A percentile compares a stretch with the other conserved stretches of the same genome.
Evolutionary conservation across 1,140 invertebrate genomes (phyloP).

Genomic region (Pseudoatta argentina): DNA sequence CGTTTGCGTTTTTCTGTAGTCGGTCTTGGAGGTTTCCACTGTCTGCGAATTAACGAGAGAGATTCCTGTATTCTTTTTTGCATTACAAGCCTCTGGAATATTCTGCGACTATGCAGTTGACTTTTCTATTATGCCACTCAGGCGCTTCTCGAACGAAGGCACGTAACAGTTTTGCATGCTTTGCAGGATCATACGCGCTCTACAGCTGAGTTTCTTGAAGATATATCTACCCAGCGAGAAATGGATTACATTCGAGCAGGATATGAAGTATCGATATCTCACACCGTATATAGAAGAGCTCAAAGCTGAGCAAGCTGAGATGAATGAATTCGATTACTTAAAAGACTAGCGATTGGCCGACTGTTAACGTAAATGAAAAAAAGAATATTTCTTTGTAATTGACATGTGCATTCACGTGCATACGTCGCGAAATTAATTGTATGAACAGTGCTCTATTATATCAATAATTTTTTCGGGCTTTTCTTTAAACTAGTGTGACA

Average conservation of each 20-base stretch:
- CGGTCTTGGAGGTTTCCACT: background rate
- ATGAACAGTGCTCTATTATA: too few relatives aligned
- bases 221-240: constrained; percentile 65
- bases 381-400: background rate
- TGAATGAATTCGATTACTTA: constrained; percentile 69
- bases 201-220: constrained; percentile 62
- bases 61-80: background rate
- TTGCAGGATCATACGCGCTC: constrained; percentile 65
- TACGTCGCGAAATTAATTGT: too few relatives aligned
- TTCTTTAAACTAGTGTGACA: too few relatives aligned
- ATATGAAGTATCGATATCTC: constrained; percentile 68
- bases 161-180: constrained; percentile 12
- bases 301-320: constrained; percentile 58
- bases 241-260: constrained; percentile 73
- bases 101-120: background rate
- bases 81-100: background rate
- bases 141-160: constrained; percentile 13
- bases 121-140: constrained; percentile 31
- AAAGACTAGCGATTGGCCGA: constrained; percentile 28
- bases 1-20: background rate
- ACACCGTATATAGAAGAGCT: constrained; percentile 56
- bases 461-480: too few relatives aligned
- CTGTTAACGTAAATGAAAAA: constrained; percentile 2
- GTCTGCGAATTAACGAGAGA: background rate
- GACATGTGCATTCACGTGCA: too few relatives aligned